A percentile compares a stretch with the other conserved stretches of the same genome.
These are phyloP conservation scores for human DNA, from an alignment of 2,113 vertebrate genomes.

Conservation along the genomic window DNA sequence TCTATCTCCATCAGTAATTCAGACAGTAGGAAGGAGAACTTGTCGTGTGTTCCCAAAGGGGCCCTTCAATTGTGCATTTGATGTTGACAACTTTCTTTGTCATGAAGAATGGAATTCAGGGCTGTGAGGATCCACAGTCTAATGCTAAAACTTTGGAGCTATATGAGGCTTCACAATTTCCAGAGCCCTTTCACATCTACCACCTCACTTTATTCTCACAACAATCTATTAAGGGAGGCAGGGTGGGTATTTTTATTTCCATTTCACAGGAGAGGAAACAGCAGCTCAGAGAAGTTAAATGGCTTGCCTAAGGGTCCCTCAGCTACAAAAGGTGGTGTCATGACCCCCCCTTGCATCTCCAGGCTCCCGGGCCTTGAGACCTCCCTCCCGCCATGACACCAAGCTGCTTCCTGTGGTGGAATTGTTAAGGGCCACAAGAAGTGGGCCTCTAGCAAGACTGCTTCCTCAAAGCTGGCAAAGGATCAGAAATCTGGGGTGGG, in stretches of 20 bases:
- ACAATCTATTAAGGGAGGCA: background rate
- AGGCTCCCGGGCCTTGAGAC: background rate
- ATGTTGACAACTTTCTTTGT: conserved; percentile 59
- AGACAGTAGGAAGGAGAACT: conserved; percentile 55
- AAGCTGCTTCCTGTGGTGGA: background rate
- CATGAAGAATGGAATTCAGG: conserved; percentile 38
- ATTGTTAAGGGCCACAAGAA: background rate
- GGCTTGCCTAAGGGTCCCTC: background rate
- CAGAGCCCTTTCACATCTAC: background rate
- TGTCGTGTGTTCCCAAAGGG: conserved; percentile 29
- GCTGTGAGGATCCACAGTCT: background rate
- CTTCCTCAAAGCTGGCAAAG: background rate
- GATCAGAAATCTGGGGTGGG: background rate
- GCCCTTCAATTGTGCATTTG: conserved; percentile 55
- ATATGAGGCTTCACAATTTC: background rate
- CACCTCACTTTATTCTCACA: background rate
- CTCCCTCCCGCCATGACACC: accelerated
- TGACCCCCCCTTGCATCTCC: background rate
- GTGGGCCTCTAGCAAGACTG: background rate
- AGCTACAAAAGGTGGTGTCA: background rate
- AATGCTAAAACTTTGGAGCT: conserved; percentile 51
- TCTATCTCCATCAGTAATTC: conserved; percentile 62
- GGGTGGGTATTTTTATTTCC: conserved; percentile 33
- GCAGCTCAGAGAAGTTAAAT: conserved; percentile 38
- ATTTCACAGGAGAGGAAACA: conserved; percentile 6